Base-by-base conservation (phyloP, 2,888 invertebrate genomes). In the Rhimphoctona megacephalus region DNA sequence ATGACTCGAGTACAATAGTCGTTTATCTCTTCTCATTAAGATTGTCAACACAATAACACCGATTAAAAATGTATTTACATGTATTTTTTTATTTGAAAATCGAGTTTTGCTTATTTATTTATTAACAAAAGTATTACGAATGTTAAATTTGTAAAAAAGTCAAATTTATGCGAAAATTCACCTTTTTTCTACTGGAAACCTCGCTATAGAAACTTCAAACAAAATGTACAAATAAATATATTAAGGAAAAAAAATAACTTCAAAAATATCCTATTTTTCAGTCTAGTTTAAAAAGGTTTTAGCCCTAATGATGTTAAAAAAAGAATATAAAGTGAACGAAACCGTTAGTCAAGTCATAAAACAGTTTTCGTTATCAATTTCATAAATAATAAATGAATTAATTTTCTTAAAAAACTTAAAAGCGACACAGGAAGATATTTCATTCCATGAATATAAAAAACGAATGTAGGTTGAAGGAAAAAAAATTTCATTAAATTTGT, bases 31-130 rank as follows among this genome's bases (percentile, higher is more conserved):
- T 46, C 52, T 52, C 33, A 52, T 86, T 81, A 74, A 81, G 78
- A 46, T 84, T 81, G 86, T 84, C 84, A 43, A 79, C 73, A 73
- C 54, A 57, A 61, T 46, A 49, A 49, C 80, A 67, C 52, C 46
- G 52, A 64, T 79, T 79, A 30, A 8, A 70, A 80, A 64, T 69
- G 52, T 64, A 61, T 72, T 54, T 66, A 57, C 46, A 69, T 81
- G 64, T 73, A 77, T 72, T 64, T 72, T 79, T 79, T 76, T 74
- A 79, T 82, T 74, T 19, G 19, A 81, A 52, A 61, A 36, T 57
- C 46, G 46, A 64, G 3, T 39, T 61, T 19, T 22, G 9, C 22
- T 25, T 57, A 61, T 61, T 74, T 61, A 46, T 78, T 78, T 33
- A 22, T 64, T n/a, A n/a, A 73, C 6, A 33, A 54, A 33, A 52